Percentiles rank a stretch among this genome's conserved stretches.
Conservation (phyloP, 2,888 invertebrate species). For the Patella pellucida region DNA sequence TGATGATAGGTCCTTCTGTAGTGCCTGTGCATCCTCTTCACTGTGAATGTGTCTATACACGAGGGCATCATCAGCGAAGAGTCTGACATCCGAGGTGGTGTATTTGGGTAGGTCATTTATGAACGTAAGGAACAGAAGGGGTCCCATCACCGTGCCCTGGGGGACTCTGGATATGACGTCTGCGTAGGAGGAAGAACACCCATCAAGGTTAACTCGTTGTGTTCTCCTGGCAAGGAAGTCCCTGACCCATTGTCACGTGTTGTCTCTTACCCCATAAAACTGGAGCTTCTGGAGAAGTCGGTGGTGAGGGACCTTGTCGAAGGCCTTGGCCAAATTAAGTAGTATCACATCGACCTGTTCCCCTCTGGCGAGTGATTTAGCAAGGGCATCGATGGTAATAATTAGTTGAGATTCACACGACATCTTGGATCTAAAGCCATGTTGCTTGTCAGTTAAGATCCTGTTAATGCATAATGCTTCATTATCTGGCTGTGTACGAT, state of each 20-base stretch:
- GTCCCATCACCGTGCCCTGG: not conserved
- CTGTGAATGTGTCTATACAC: not conserved
- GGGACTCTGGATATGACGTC: not conserved
- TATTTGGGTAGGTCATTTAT: slow-evolving; percentile 21
- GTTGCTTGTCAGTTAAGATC: slow-evolving; percentile 25
- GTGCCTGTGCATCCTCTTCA: not conserved
- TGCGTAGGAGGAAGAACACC: too few relatives aligned
- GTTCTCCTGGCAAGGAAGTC: too few relatives aligned
- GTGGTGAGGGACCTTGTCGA: slow-evolving; percentile 13
- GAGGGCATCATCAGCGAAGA: slow-evolving; percentile 20
- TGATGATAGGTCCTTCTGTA: slow-evolving; percentile 7
- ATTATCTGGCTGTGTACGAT: slow-evolving; percentile 30
- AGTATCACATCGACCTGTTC: slow-evolving; percentile 4
- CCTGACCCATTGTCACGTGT: too few relatives aligned
- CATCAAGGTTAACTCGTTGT: too few relatives aligned
- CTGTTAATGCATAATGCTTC: slow-evolving; percentile 17
- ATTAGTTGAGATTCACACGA: slow-evolving; percentile 28
- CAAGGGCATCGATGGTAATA: slow-evolving; percentile 21
- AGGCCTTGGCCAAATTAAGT: slow-evolving; percentile 4
- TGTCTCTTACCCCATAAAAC: too few relatives aligned
- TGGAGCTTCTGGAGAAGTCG: too few relatives aligned
- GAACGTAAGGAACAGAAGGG: slow-evolving; percentile 8
- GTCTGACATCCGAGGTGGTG: slow-evolving; percentile 18
- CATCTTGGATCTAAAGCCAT: slow-evolving; percentile 23
- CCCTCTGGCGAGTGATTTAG: slow-evolving; percentile 15